Evolutionary conservation across 2,797 vertebrate genomes (phyloP), one percentile per base, ranked within the genome.

Genomic region (Nannoperca obscura): DNA sequence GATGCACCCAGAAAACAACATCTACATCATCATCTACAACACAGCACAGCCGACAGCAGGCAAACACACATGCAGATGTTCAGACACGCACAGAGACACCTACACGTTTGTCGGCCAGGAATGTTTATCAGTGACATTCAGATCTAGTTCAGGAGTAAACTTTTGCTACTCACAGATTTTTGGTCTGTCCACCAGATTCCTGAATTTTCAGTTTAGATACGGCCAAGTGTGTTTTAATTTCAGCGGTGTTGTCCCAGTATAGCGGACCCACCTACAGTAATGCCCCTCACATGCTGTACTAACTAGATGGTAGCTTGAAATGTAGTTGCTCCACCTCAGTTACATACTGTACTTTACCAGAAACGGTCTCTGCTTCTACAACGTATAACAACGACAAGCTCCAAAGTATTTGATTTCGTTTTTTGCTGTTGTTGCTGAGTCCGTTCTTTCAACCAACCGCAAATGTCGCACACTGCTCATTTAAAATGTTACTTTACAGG

Each of bases 1-100:
- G 69, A 87, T 87, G 76, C 88, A 82, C 80, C 73, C 74, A 42
- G 87, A 91, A 91, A 95, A 93, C 91, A 94, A 89, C 93, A 92
- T 92, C 92, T 88, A 89, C 86, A 89, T 92, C 90, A 91, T 87
- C 87, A 66, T 89, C 81, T 77, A 30, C 78, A 24, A 47, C 70
- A 22, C 69, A 71, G 74, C 24, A n/a, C 78, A 77, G 80, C 81
- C 63, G 71, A 83, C 82, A 83, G 84, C 87, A 78, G 70, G 72
- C 79, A 50, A 44, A 27, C 85, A 19, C 60, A 64, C 52, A 52
- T 61, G 24, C 80, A 82, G 27, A 60, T 12, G 58, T 68, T 70
- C 65, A 3, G 40, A 82, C 69, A 69, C 42, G 71, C 68, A 69
- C 59, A 53, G 49, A 78, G 24, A 85, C 74, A 20, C 73, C 54